These are phyloP conservation scores for Caenorhabditis sinica DNA, from an alignment of 2,888 invertebrate species.

Conservation along the genomic window DNA sequence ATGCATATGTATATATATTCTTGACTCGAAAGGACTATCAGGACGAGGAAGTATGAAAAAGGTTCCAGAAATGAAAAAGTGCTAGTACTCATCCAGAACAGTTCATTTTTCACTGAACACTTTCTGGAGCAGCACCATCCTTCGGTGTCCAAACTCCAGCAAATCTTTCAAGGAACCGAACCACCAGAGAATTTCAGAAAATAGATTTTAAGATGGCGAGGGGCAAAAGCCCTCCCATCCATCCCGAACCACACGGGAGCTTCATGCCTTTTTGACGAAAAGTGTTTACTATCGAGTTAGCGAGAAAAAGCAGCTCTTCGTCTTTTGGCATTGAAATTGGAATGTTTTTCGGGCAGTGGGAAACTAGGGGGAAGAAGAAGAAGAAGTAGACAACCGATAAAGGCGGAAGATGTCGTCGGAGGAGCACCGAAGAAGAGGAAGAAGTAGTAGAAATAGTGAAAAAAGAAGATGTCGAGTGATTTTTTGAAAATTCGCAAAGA, in stretches of 20 bases:
- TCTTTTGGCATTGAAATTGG: constrained; percentile 44
- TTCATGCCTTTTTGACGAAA: constrained; percentile 30
- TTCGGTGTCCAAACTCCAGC: background rate
- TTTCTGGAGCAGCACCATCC: background rate
- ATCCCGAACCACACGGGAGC: constrained; percentile 25
- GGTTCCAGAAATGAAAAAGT: too few relatives aligned
- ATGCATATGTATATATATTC: too few relatives aligned
- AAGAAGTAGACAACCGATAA: constrained; percentile 30
- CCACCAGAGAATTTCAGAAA: constrained; percentile 29
- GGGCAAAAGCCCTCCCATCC: background rate
- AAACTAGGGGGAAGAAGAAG: constrained; percentile 2
- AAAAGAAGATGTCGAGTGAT: constrained; percentile 1
- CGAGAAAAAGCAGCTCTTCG: constrained; percentile 27
- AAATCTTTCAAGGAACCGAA: constrained; percentile 16
- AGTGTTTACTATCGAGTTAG: constrained; percentile 54
- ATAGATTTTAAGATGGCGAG: constrained; percentile 3
- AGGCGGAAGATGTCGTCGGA: background rate
- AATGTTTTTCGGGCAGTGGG: constrained; percentile 52
- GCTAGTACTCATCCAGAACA: too few relatives aligned
- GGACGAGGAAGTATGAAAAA: too few relatives aligned
- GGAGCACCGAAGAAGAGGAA: constrained; percentile 11
- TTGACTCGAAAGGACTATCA: too few relatives aligned
- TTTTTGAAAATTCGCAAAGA: constrained; percentile 23
- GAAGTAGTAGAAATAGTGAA: constrained; percentile 10
- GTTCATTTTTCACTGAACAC: background rate